A percentile compares a stretch with the other conserved stretches of the same genome.
Conservation (phyloP, 2,888 invertebrate genomes). For the Drosophila incognita region DNA sequence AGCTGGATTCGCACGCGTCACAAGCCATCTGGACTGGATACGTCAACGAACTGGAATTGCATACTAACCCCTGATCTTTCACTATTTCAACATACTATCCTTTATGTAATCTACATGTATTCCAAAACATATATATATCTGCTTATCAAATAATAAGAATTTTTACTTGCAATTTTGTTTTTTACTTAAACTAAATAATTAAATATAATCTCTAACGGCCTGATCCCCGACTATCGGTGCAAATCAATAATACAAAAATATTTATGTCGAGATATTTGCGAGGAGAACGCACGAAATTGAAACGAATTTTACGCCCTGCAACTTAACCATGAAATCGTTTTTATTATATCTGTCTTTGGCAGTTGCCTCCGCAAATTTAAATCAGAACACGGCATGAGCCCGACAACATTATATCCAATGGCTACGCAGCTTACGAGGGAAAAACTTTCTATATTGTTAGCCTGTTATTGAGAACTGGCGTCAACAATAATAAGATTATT, state of each 20-base stretch:
- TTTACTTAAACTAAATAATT: not conserved
- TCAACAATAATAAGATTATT: slow-evolving; percentile 35
- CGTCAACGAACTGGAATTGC: slow-evolving; percentile 25
- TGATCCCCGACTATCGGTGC: not conserved
- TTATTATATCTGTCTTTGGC: slow-evolving; percentile 11
- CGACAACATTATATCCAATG: slow-evolving; percentile 64
- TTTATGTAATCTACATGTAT: not conserved
- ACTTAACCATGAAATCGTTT: slow-evolving; percentile 22
- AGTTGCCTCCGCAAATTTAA: not conserved
- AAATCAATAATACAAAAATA: not conserved
- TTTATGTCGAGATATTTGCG: not conserved
- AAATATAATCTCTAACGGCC: not conserved
- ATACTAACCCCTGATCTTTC: slow-evolving; percentile 14
- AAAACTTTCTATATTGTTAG: slow-evolving; percentile 71
- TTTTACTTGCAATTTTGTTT: not conserved
- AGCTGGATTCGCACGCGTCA: slow-evolving; percentile 44
- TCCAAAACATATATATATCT: not conserved
- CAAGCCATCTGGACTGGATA: slow-evolving; percentile 6
- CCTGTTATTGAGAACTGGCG: slow-evolving; percentile 45
- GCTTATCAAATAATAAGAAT: not conserved
- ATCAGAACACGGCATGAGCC: not conserved
- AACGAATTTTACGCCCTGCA: not conserved
- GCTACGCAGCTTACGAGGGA: slow-evolving; percentile 57
- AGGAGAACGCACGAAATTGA: not conserved
- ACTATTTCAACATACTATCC: not conserved